Percentiles rank a stretch among this genome's conserved stretches.
Evolutionary conservation across 2,888 invertebrate genomes (phyloP).

Genomic region (Lasioglossum figueresi): DNA sequence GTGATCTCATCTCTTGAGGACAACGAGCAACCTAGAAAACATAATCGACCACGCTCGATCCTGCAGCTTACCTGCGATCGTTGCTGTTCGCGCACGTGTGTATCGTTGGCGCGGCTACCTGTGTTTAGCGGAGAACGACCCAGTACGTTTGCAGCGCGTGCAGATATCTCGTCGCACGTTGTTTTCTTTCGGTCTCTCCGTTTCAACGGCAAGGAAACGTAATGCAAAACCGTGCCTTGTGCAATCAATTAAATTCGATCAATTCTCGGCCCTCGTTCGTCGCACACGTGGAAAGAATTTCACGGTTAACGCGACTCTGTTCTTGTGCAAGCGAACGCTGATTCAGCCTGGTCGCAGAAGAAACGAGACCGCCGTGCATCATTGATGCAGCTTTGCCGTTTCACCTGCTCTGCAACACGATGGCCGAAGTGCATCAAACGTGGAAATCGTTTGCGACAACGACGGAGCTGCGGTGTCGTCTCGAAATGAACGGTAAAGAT

Average conservation of each 20-base stretch:
- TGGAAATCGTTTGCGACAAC: neutral
- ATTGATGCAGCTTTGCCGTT: neutral
- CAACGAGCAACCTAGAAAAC: conserved; percentile 19
- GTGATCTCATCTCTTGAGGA: neutral
- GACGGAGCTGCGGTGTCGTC: neutral
- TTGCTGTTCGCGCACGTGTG: neutral
- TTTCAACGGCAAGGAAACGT: neutral
- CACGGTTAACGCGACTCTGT: conserved; percentile 59
- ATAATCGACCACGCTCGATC: neutral
- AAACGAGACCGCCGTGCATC: conserved; percentile 20
- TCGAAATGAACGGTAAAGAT: neutral
- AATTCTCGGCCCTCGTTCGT: conserved; percentile 57
- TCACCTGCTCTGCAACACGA: neutral
- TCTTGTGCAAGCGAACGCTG: conserved; percentile 41
- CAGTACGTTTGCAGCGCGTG: neutral
- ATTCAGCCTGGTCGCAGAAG: conserved; percentile 56
- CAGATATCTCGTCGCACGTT: conserved; percentile 43
- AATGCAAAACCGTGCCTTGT: neutral
- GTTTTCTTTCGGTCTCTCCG: conserved; percentile 36
- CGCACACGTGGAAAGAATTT: conserved; percentile 65
- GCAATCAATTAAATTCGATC: conserved; percentile 53
- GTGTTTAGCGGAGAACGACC: conserved; percentile 15
- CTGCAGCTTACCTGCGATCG: conserved; percentile 6
- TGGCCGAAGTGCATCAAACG: neutral
- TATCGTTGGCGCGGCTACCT: too few relatives aligned